Evolutionary conservation across 2,113 vertebrate genomes (phyloP), one percentile per base, ranked within the genome.

Genomic region (Malurus elegans): DNA sequence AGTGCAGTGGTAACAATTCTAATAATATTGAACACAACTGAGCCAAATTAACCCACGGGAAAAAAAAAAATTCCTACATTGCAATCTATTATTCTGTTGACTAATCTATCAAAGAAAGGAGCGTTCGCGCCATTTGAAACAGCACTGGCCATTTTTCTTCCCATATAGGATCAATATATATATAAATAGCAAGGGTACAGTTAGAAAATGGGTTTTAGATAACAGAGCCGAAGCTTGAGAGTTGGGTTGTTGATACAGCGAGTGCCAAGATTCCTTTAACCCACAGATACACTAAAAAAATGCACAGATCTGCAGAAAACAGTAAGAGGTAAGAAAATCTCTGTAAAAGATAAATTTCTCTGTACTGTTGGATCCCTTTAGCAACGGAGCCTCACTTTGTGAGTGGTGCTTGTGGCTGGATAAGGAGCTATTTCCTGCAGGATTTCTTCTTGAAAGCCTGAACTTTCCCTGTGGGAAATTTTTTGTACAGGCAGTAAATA

Each of bases 121-220:
- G 6, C 17, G 48, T 18, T 83, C 1, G 4, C 1, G 5, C 34
- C 16, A 19, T 38, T 86, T 71, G 53, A 88, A 96, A 86, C 34
- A 58, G n/a, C 24, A 38, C 12, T 66, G 54, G 44, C 14, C 56
- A 86, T 95, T 96, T 88, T 93, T 90, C 91, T 93, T 84, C 47
- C 38, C 40, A 70, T 88, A 47, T 86, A 73, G 38, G 47, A 96
- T 94, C 88, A 66, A 90, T 94, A 93, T 12, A 69, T 87, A 65
- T 70, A 93, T 47, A 93, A 92, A 92, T 80, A 88, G 34, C 3
- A 5, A 78, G 23, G 34, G 73, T 86, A 78, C 26, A 67, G 64
- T 64, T 81, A 91, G 94, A 86, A 93, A 96, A 96, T 92, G 38
- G 17, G 29, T 45, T 93, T 95, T 86, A 88, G 79, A 80, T 86